A percentile compares a stretch with the other conserved stretches of the same genome.
These are phyloP conservation scores for Wasmannia auropunctata DNA, from an alignment of 1,140 invertebrate genomes.

Conservation along the genomic window DNA sequence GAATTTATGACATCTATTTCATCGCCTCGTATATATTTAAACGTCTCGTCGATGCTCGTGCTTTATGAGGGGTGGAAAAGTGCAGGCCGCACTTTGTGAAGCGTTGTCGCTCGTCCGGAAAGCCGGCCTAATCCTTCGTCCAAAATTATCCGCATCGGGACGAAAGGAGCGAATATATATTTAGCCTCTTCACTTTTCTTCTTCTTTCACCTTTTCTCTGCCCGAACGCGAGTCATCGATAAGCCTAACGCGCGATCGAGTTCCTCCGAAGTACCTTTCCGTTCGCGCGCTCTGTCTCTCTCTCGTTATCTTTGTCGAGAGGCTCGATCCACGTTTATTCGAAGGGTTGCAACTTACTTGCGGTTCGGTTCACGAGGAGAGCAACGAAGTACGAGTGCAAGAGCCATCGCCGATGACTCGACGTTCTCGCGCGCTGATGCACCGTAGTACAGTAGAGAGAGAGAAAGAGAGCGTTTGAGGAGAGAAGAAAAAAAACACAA, in stretches of 20 bases:
- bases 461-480: constrained; percentile 19
- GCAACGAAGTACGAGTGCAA: not conserved
- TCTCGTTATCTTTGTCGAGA: not conserved
- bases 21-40: constrained; percentile 49
- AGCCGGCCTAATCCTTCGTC: constrained; percentile 21
- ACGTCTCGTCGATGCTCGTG: constrained; percentile 14
- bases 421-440: constrained; percentile 23
- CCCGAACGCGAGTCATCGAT: not conserved
- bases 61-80: constrained; percentile 19
- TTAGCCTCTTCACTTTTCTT: not conserved
- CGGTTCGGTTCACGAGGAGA: not conserved
- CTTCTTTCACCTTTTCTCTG: not conserved
- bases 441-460: not conserved
- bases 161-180: constrained; percentile 12
- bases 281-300: not conserved
- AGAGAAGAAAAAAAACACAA: constrained; percentile 61
- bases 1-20: constrained; percentile 36
- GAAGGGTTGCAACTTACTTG: not conserved
- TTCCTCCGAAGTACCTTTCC: not conserved
- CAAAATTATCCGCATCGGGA: constrained; percentile 23
- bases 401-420: not conserved
- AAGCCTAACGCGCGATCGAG: not conserved
- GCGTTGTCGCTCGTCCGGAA: not conserved
- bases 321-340: not conserved
- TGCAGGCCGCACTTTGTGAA: not conserved